These are phyloP conservation scores for Dendrolimus kikuchii DNA, from an alignment of 1,140 invertebrate species.

Conservation along the genomic window DNA sequence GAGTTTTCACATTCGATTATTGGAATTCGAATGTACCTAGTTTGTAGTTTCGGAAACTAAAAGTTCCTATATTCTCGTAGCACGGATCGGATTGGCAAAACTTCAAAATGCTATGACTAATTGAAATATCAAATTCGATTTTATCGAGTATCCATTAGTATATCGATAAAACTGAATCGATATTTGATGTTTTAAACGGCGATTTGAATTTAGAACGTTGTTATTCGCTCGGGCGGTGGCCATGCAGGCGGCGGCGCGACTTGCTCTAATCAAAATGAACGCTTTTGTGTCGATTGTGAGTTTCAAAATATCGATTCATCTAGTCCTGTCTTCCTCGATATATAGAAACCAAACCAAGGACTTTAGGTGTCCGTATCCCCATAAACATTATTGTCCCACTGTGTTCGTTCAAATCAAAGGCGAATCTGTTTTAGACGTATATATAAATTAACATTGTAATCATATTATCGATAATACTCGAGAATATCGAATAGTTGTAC, in stretches of 20 bases:
- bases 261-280: too few relatives aligned
- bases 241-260: slow-evolving; percentile 12
- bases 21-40: too few relatives aligned
- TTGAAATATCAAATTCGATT: too few relatives aligned
- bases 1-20: too few relatives aligned
- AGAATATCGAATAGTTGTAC: not conserved
- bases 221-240: not conserved
- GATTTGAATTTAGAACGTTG: not conserved
- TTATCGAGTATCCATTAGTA: too few relatives aligned
- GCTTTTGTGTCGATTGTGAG: slow-evolving; percentile 2
- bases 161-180: too few relatives aligned
- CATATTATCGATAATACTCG: slow-evolving; percentile 4
- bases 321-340: slow-evolving; percentile 57
- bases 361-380: slow-evolving; percentile 8
- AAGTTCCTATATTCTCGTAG: too few relatives aligned
- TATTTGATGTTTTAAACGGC: not conserved
- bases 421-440: not conserved
- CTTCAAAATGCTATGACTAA: too few relatives aligned
- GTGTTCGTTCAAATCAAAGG: slow-evolving; percentile 2
- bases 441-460: slow-evolving; percentile 1
- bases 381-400: slow-evolving; percentile 4
- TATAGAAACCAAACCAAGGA: slow-evolving; percentile 6
- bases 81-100: too few relatives aligned
- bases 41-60: too few relatives aligned
- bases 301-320: slow-evolving; percentile 31